Evolutionary conservation across 1,140 invertebrate species (phyloP).

Genomic region (Macrocentrus cingulum): DNA sequence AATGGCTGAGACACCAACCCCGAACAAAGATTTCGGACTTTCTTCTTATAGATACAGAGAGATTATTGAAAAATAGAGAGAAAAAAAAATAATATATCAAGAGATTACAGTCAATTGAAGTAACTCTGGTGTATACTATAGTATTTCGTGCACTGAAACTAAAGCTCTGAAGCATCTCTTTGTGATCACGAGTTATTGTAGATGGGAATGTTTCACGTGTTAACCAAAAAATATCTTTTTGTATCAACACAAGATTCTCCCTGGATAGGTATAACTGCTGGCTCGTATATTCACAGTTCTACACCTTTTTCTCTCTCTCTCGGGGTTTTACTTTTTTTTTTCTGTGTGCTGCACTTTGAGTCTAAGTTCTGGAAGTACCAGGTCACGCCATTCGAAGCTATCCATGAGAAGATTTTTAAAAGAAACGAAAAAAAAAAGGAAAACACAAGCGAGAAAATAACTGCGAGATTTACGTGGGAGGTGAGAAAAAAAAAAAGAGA

Average conservation of each 20-base stretch:
- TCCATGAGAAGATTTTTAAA: background rate
- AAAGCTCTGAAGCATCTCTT: no score
- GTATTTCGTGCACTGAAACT: no score
- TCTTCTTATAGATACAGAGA: no score
- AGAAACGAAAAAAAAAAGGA: background rate
- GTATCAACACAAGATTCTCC: conserved; percentile 7
- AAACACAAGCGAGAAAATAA: conserved; percentile 1
- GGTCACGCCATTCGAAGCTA: conserved; percentile 17
- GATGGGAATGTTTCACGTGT: background rate
- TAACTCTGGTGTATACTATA: no score
- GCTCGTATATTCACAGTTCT: background rate
- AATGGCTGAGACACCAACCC: no score
- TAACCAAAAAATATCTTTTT: conserved; percentile 8
- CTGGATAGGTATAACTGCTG: background rate
- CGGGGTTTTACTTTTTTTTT: background rate
- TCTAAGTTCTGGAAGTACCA: conserved; percentile 2
- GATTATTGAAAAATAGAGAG: no score
- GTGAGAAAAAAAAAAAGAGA: background rate
- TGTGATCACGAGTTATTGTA: background rate
- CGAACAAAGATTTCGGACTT: no score
- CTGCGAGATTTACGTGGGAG: background rate
- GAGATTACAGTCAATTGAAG: no score
- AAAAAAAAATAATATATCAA: no score
- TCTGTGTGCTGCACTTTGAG: conserved; percentile 4
- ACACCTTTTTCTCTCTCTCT: background rate